Percentiles rank a stretch among this genome's conserved stretches.
These are phyloP conservation scores for Diglossa brunneiventris DNA, from an alignment of 2,113 vertebrate species.

Conservation along the genomic window DNA sequence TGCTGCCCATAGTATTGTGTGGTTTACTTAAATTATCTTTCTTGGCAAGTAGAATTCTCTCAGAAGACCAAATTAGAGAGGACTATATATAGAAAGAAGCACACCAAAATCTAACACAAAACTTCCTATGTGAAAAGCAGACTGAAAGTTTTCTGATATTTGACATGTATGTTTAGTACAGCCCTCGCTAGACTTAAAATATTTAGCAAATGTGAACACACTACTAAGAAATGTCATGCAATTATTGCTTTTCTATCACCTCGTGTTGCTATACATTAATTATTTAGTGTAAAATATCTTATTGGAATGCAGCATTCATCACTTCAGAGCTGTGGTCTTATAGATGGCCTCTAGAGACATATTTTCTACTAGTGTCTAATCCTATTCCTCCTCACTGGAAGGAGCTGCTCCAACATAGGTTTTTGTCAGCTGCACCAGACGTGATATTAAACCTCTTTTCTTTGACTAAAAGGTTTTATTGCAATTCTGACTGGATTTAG, in stretches of 20 bases:
- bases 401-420: neutral
- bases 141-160: neutral
- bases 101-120: neutral
- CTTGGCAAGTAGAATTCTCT: constrained; percentile 44
- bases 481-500: constrained; percentile 13
- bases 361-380: constrained; percentile 25
- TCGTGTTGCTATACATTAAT: neutral
- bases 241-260: constrained; percentile 14
- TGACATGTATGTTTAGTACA: neutral
- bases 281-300: constrained; percentile 54
- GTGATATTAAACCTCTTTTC: constrained; percentile 15
- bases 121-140: neutral
- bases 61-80: constrained; percentile 2
- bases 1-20: neutral
- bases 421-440: constrained; percentile 17
- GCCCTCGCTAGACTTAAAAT: neutral
- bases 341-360: constrained; percentile 9
- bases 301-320: constrained; percentile 35
- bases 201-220: neutral
- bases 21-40: constrained; percentile 30
- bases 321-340: constrained; percentile 9
- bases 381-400: neutral
- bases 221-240: neutral
- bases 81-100: neutral
- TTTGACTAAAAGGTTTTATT: constrained; percentile 35